These are phyloP conservation scores for Muraenolepis orangiensis DNA, from an alignment of 2,797 vertebrate genomes.

Conservation along the genomic window DNA sequence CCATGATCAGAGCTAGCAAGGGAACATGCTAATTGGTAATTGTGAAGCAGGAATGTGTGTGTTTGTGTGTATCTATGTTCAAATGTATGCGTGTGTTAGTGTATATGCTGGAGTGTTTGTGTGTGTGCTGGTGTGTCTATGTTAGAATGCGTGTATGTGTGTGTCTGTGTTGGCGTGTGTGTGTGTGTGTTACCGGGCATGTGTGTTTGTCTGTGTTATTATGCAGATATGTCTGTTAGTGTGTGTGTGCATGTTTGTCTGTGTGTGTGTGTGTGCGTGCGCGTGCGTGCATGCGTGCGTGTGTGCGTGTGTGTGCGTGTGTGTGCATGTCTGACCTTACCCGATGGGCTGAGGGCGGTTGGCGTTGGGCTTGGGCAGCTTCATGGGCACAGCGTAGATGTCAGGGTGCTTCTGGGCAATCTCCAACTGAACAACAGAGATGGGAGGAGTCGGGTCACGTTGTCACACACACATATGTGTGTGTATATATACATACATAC, in stretches of 20 bases:
- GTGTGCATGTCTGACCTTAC: conserved; percentile 65
- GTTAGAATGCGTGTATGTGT: not conserved
- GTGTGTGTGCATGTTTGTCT: too few relatives aligned
- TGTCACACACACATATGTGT: too few relatives aligned
- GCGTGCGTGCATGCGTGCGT: too few relatives aligned
- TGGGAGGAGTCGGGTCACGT: conserved; percentile 26
- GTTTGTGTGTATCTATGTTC: not conserved
- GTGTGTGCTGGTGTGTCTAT: not conserved
- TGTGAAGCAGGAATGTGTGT: not conserved
- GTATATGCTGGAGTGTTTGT: not conserved
- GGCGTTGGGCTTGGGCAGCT: conserved; percentile 83
- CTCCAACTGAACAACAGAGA: conserved; percentile 78
- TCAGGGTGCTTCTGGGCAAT: conserved; percentile 96
- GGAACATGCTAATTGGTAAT: not conserved
- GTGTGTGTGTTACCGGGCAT: not conserved
- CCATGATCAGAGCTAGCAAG: not conserved
- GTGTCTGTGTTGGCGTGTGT: not conserved
- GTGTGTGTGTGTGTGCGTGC: too few relatives aligned
- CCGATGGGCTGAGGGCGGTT: conserved; percentile 81
- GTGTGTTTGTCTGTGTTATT: not conserved
- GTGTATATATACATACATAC: too few relatives aligned
- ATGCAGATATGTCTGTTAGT: too few relatives aligned
- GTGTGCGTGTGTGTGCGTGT: not conserved
- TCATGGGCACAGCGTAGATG: conserved; percentile 94
- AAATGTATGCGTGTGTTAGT: not conserved